Base-by-base conservation (phyloP, 2,888 invertebrate genomes). In the Aphodius sticticus region DNA sequence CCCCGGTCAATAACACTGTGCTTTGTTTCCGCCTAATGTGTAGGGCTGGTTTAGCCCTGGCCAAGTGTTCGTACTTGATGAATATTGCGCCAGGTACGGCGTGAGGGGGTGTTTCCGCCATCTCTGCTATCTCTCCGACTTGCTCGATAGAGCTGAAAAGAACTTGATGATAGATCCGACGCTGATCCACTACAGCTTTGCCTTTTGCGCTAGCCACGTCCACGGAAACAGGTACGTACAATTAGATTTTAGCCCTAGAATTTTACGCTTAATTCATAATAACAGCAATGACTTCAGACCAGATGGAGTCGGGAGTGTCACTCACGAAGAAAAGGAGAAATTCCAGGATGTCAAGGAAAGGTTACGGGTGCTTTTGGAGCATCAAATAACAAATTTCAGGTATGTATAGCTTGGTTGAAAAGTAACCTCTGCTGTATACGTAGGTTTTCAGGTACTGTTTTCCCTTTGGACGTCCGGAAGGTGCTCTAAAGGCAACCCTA, bases 11-110 rank as follows among this genome's bases (percentile, higher is more conserved):
- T 77, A 77, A 35, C n/a, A 72, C 14, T 7, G 70, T n/a, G 12
- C 36, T 16, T 76, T 76, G 16, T 76, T 16, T 14, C 14, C 72
- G 53, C 53, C 53, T 12, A 15, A 78, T 53, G 6, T 87, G 16
- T 89, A 97, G 97, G 99, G 99, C 84, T 99, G 99, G 99, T 99
- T 99, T 90, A 99, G 99, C 86, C 99, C 99, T 0, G 99, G 99
- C 0, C 99, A 99, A 92, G 96, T 99, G 78, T 99, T 99, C 90
- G 98, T 99, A 12, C 91, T 99, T 84, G 99, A 99, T 89, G 98
- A 98, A 89, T 98, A 99, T 90, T 99, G 98, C 89, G 99, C 99
- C 6, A 93, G 96, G 85, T 99, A 99, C 88, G 99, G 99, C 75
- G 99, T 99, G 0, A 93, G 99, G 77, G 98, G 98, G 72, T 99